A percentile compares a stretch with the other conserved stretches of the same genome.
These are phyloP conservation scores for Drosophila mulleri DNA, from an alignment of 2,888 invertebrate genomes.

Conservation along the genomic window DNA sequence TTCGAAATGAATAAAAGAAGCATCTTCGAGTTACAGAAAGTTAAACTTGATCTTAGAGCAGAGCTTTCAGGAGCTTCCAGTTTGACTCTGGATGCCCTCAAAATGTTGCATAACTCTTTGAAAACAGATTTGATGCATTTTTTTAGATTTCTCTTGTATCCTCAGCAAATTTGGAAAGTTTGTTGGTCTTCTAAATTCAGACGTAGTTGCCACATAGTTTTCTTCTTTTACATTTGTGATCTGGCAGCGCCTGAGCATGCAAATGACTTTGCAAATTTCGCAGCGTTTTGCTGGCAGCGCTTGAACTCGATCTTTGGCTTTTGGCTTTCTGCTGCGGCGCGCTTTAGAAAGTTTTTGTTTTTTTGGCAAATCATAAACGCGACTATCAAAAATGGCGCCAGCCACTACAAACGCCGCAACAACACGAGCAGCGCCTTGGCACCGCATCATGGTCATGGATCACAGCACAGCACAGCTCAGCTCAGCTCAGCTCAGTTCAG, in stretches of 20 bases:
- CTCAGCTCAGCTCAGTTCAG: constrained; percentile 9
- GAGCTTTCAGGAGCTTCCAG: too few relatives aligned
- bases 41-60: too few relatives aligned
- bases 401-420: constrained; percentile 30
- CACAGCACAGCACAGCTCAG: constrained; percentile 57
- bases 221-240: constrained; percentile 13
- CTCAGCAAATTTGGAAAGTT: constrained; percentile 1
- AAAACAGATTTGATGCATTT: neutral
- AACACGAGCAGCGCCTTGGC: constrained; percentile 40
- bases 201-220: constrained; percentile 9
- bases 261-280: constrained; percentile 39
- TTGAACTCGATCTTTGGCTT: constrained; percentile 61
- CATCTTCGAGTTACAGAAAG: too few relatives aligned
- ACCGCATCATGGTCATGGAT: constrained; percentile 68
- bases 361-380: constrained; percentile 67
- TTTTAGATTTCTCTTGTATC: neutral
- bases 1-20: neutral
- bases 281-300: constrained; percentile 27
- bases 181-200: neutral
- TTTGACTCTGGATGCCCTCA: too few relatives aligned
- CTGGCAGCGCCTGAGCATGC: constrained; percentile 40
- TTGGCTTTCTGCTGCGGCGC: constrained; percentile 23
- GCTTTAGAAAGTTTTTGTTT: constrained; percentile 66
- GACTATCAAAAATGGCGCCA: constrained; percentile 72
- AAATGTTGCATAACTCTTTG: neutral